phyloP scores from a whole-genome alignment of 2,888 invertebrate species.

The Macropis europaea region DNA sequence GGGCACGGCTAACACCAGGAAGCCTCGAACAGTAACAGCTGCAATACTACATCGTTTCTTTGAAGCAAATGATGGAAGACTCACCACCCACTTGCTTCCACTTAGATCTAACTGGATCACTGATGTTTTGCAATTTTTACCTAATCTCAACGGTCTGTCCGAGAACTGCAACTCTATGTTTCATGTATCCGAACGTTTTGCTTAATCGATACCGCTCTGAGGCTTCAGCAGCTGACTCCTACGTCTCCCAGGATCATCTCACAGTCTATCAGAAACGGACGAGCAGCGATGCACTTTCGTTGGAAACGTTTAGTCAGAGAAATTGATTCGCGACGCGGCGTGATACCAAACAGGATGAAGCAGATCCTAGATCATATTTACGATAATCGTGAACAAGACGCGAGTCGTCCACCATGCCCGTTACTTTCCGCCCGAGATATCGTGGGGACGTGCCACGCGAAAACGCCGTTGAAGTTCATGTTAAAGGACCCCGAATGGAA shows the following conservation, averaged over 20 bases:
- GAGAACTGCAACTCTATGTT: too few species aligned
- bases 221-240: neutral
- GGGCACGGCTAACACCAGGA: too few species aligned
- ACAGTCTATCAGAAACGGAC: neutral
- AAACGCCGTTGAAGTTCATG: slow-evolving; percentile 34
- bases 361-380: slow-evolving; percentile 39
- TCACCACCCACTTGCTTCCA: too few species aligned
- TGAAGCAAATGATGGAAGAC: too few species aligned
- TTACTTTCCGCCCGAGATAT: slow-evolving; percentile 29
- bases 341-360: slow-evolving; percentile 32
- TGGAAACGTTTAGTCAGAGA: neutral
- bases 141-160: too few species aligned
- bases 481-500: slow-evolving; percentile 45
- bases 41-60: too few species aligned
- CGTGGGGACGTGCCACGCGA: slow-evolving; percentile 19
- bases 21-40: too few species aligned
- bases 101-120: too few species aligned
- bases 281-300: neutral
- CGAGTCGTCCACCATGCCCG: slow-evolving; percentile 23
- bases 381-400: slow-evolving; percentile 50
- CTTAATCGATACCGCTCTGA: too few species aligned
- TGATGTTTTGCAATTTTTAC: too few species aligned
- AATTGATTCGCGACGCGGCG: slow-evolving; percentile 42
- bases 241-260: too few species aligned
- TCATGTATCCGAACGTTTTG: too few species aligned